phyloP scores from a whole-genome alignment of 2,113 vertebrate genomes.

The Anolis carolinensis region DNA sequence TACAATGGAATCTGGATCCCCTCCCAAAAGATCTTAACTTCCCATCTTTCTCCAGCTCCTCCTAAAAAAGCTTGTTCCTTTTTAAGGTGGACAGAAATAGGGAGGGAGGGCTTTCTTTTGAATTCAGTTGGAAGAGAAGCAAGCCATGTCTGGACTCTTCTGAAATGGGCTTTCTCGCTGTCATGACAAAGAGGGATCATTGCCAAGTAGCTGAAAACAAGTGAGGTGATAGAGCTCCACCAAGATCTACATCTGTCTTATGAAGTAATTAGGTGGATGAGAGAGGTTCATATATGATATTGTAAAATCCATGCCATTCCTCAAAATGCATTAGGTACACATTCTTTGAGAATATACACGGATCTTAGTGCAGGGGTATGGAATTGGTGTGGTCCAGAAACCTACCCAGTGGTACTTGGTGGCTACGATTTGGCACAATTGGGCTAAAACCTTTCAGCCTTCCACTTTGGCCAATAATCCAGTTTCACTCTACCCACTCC shows the following conservation, averaged over 20 bases:
- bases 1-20: background rate
- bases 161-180: background rate
- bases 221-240: background rate
- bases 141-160: background rate
- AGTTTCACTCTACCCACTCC: background rate
- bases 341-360: background rate
- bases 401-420: too few species aligned
- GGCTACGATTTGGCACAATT: too few species aligned
- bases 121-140: conserved; percentile 1
- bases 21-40: background rate
- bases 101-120: background rate
- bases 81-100: background rate
- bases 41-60: background rate
- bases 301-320: background rate
- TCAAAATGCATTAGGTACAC: background rate
- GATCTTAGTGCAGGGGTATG: background rate
- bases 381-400: too few species aligned
- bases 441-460: background rate
- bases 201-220: background rate
- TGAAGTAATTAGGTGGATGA: background rate
- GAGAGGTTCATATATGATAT: background rate
- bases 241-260: background rate
- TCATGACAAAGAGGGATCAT: background rate
- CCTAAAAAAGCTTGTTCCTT: background rate
- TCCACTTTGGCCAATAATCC: background rate